Base-by-base conservation (phyloP, 2,888 invertebrate genomes). In the Drosophila austrosaltans region DNA sequence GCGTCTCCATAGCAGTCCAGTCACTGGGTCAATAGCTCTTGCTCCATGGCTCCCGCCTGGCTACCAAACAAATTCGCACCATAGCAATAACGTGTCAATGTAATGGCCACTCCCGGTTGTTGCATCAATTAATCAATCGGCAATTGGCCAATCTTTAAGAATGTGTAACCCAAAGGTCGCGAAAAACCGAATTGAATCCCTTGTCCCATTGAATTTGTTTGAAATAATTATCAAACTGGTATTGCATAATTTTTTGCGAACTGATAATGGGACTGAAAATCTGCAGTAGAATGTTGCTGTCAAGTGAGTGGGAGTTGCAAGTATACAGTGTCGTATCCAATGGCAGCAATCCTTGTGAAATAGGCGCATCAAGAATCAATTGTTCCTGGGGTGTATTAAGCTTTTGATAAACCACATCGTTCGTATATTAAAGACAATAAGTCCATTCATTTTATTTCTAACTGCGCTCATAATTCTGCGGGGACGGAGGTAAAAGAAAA, bases 151-250 rank as follows among this genome's bases (percentile, higher is more conserved):
- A 98, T 95, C 86, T 96, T 95, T 67, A 98, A 93, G 88, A 97
- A 96, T 22, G 97, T 94, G 91, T 96, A 96, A 10, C 97, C 97
- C 93, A 97, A 95, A 95, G 96, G 93, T 98, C 97, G 91, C 97
- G 96, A 92, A 98, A 98, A 1, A 96, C 96, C 90, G 98, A 95
- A 74, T 96, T 96, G 25, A 96, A 95, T 61, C 96, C 96, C 91
- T 97, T 96, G 80, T 96, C 95, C 91, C 98, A 98, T 90, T 96
- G 95, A 89, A 98, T 96, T 20, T 96, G 95, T 20, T 98, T 98
- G 0, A 97, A 97, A 90, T 97, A 97, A 90, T 98, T 98, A 20
- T 97, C 97, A 93, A 98, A 97, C 90, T 98, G 97, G 58, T 96
- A 97, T 78, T 96, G 96, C 97, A 98, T 98, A 48, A 98, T 96